Evolutionary conservation across 2,888 invertebrate genomes (phyloP).

Genomic region (Diadegma fenestrale): DNA sequence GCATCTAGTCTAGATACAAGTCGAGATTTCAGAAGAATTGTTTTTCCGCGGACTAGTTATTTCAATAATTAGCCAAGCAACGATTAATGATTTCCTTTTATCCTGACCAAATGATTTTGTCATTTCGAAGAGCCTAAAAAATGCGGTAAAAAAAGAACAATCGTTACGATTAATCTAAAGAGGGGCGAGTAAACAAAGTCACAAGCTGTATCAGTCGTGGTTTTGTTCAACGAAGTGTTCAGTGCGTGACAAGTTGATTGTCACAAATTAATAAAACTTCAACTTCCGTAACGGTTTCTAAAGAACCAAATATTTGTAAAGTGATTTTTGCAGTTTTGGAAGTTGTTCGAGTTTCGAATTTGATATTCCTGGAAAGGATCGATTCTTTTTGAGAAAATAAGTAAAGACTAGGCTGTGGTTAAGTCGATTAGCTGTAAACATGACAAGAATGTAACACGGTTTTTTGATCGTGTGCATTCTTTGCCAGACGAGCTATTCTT

Average conservation of each 20-base stretch:
- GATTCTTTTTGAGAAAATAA: slow-evolving; percentile 28
- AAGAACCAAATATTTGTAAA: neutral
- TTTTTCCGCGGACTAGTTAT: slow-evolving; percentile 1
- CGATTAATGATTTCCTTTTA: neutral
- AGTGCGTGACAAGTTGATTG: neutral
- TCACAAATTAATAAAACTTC: neutral
- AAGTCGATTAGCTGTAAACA: slow-evolving; percentile 30
- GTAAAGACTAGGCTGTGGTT: slow-evolving; percentile 42
- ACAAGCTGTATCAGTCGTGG: neutral
- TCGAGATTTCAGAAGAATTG: slow-evolving; percentile 34
- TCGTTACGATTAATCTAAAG: neutral
- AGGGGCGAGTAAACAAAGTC: neutral
- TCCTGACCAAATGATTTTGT: neutral
- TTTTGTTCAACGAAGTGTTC: neutral
- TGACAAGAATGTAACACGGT: neutral
- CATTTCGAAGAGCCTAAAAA: neutral
- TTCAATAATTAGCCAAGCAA: neutral
- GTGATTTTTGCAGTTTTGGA: neutral
- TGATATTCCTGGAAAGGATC: neutral
- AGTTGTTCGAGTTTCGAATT: neutral
- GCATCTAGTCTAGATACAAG: slow-evolving; percentile 12
- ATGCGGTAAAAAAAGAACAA: neutral
- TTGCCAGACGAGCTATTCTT: neutral
- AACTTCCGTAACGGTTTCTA: neutral
- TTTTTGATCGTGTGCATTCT: slow-evolving; percentile 9